Evolutionary conservation across 2,888 invertebrate species (phyloP).

Genomic region (Hydrotaea diabolus): DNA sequence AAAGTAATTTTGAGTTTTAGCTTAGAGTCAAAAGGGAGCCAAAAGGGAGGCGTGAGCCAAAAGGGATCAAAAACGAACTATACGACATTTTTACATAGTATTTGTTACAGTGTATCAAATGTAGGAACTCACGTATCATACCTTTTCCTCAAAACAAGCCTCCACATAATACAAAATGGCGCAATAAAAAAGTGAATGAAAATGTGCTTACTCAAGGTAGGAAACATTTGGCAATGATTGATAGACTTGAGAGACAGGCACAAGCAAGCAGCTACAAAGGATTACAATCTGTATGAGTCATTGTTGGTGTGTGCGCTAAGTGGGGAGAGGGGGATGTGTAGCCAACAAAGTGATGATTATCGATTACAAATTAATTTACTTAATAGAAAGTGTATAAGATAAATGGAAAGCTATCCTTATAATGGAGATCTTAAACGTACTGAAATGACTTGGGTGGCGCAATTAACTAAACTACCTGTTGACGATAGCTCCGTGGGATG

Average conservation of each 20-base stretch:
- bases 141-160: background rate
- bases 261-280: background rate
- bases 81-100: too few species aligned
- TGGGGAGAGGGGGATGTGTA: background rate
- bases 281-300: slow-evolving; percentile 8
- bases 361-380: slow-evolving; percentile 16
- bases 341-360: background rate
- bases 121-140: too few species aligned
- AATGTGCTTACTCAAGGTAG: slow-evolving; percentile 11
- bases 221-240: slow-evolving; percentile 11
- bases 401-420: background rate
- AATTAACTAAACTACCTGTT: too few species aligned
- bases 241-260: background rate
- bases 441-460: too few species aligned
- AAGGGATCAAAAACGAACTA: too few species aligned
- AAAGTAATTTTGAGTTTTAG: too few species aligned
- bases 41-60: too few species aligned
- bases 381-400: background rate
- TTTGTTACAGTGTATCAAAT: too few species aligned
- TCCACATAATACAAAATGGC: background rate
- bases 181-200: background rate
- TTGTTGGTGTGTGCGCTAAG: background rate
- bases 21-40: too few species aligned
- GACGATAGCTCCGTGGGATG: too few species aligned
- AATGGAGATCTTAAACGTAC: too few species aligned